Evolutionary conservation across 2,113 vertebrate species (phyloP).

Genomic region (Phoenicopterus ruber): DNA sequence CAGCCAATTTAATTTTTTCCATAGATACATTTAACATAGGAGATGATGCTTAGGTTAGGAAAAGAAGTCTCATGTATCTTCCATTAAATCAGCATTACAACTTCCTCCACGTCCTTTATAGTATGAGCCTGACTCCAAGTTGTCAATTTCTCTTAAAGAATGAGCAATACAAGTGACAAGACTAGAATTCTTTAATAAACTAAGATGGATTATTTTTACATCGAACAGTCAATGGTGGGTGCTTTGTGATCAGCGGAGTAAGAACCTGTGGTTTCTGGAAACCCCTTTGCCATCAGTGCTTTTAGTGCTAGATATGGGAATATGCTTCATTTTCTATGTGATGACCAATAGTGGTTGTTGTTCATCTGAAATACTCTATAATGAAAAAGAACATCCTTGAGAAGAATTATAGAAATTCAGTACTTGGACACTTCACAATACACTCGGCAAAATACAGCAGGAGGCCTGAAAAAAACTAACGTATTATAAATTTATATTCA

Average conservation of each 20-base stretch:
- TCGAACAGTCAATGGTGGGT: background rate
- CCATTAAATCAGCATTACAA: background rate
- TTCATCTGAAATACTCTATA: background rate
- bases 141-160: background rate
- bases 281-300: background rate
- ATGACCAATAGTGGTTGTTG: background rate
- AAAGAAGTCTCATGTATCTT: background rate
- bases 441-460: background rate
- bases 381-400: background rate
- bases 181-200: background rate
- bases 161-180: background rate
- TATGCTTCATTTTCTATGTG: accelerated
- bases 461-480: accelerated
- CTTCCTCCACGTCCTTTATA: background rate
- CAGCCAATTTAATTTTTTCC: background rate
- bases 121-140: background rate
- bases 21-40: background rate
- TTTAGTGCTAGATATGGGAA: background rate
- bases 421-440: background rate
- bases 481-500: background rate
- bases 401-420: background rate
- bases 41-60: background rate
- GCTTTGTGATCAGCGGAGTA: background rate
- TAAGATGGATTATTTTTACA: background rate
- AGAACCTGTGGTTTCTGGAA: background rate